A percentile compares a stretch with the other conserved stretches of the same genome.
These are phyloP conservation scores for rabbit (Oryctolagus cuniculus) DNA, from an alignment of 2,113 vertebrate species.

Conservation along the genomic window mOryCun1.1 NC_091445.1:77583501-77584000, in stretches of 20 bases:
- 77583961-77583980: too few species aligned
- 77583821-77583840: not conserved
- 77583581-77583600: not conserved
- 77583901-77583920: too few species aligned
- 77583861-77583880: slow-evolving; percentile 13
- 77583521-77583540: not conserved
- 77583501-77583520: not conserved
- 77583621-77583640: slow-evolving; percentile 1
- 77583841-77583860: not conserved
- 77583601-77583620: not conserved
- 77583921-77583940: too few species aligned
- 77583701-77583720: not conserved
- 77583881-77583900: too few species aligned
- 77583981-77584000: too few species aligned
- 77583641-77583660: slow-evolving; percentile 11
- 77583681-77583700: not conserved
- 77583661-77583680: not conserved
- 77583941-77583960: too few species aligned
- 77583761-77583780: not conserved
- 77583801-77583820: not conserved
- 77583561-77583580: not conserved
- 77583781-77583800: not conserved
- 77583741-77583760: not conserved
- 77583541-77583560: not conserved
- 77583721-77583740: not conserved